Base-by-base conservation (phyloP, 2,113 vertebrate species). In the Epinephelus lanceolatus region DNA sequence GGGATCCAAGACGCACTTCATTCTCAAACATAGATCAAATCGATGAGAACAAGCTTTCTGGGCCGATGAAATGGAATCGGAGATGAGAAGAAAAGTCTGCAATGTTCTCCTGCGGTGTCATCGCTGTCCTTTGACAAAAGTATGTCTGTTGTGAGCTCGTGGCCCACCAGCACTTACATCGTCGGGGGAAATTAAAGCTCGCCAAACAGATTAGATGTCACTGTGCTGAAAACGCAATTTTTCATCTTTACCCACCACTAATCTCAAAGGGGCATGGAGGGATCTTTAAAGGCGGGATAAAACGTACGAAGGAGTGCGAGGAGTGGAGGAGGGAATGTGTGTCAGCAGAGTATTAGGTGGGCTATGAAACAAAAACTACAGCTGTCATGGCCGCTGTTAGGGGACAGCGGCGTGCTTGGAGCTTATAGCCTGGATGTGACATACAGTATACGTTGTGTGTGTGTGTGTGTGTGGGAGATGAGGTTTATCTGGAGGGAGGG, bases 191-290 rank as follows among this genome's bases (percentile, higher is more conserved):
- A 96, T 96, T 96, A 95, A 95, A 94, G 88, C 93, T 92, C 88
- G 71, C 91, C 94, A 94, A 95, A 95, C 94, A 95, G 94, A 95
- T 96, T 94, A 94, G 90, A 90, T 95, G 94, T 95, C 94, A 95
- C 91, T 75, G 90, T 74, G 86, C 91, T 85, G 93, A 93, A 94
- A 94, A 95, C 14, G 79, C 89, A 88, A 94, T 95, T 95, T 95
- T 96, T 95, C 94, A 95, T 95, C 93, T 94, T 94, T 88, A 92
- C 91, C 89, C 90, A 25, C 79, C 88, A 71, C 88, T 91, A 90
- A 91, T 93, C 94, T 94, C 94, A 88, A 90, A 88, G 92, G 93
- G 84, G 72, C 61, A 88, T 72, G 76, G 80, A 47, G 70, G 73
- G 68, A 83, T 92, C 79, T 93, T 94, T 91, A 91, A 94, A 90